Evolutionary conservation across 30 jellyfish, hydroid and myxozoan species (phyloP).

Genomic region (Aurelia aurita complex sp. Pacific): DNA sequence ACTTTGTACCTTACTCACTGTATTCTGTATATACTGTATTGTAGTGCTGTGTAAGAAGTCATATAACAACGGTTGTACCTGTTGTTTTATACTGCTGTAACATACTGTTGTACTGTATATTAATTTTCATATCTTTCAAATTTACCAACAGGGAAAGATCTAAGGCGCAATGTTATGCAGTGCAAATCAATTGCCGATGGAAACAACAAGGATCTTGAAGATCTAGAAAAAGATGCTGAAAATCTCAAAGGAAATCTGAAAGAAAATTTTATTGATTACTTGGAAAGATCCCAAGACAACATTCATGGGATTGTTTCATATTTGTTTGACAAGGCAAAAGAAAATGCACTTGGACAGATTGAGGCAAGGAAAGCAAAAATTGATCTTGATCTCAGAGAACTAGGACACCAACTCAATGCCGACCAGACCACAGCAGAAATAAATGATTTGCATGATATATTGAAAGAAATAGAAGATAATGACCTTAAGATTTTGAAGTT

Average conservation of each 20-base stretch:
- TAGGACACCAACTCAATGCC: neutral
- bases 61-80: too few species aligned
- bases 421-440: neutral
- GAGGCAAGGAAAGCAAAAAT: too few species aligned
- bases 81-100: too few species aligned
- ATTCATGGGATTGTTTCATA: neutral
- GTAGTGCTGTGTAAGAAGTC: too few species aligned
- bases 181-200: constrained; percentile 8
- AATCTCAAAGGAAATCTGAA: neutral
- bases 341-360: neutral
- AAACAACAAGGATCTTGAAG: neutral
- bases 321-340: neutral
- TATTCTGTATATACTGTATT: too few species aligned
- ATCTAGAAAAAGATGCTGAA: neutral
- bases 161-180: too few species aligned
- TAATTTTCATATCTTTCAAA: too few species aligned
- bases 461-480: neutral
- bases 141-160: too few species aligned
- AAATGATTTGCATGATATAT: neutral
- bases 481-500: neutral
- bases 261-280: neutral
- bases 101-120: too few species aligned
- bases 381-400: neutral
- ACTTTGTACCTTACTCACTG: too few species aligned
- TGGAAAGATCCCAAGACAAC: neutral